Conservation (phyloP, 2,888 invertebrate genomes). For the Aquatica leii region DNA sequence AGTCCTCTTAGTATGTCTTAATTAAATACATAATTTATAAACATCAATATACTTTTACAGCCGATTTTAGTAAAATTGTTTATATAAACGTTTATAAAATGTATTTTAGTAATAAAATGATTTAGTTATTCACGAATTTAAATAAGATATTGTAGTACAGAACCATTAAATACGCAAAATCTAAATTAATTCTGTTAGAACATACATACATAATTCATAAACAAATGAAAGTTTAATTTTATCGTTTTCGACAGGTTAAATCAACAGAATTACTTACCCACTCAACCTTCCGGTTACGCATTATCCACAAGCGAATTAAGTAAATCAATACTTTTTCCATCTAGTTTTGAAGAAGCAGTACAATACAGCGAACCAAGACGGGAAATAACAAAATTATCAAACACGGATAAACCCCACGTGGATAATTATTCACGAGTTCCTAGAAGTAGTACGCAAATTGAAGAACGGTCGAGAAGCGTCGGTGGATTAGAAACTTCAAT, state of each 20-base stretch:
- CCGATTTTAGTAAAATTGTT: no score
- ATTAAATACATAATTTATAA: no score
- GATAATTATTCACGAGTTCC: constrained; percentile 54
- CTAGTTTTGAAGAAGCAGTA: constrained; percentile 59
- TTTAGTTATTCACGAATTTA: no score
- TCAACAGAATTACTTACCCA: constrained; percentile 50
- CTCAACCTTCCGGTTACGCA: constrained; percentile 54
- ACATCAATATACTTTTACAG: no score
- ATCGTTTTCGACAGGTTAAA: constrained; percentile 1
- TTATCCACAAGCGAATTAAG: constrained; percentile 49
- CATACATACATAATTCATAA: no score
- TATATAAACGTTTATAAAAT: no score
- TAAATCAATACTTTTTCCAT: constrained; percentile 60
- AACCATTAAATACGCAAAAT: no score
- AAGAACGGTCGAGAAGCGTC: constrained; percentile 55
- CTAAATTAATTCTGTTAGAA: no score
- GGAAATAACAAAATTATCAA: constrained; percentile 46
- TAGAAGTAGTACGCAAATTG: constrained; percentile 40
- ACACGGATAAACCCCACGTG: constrained; percentile 37
- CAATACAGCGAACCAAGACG: constrained; percentile 58
- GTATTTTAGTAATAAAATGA: no score
- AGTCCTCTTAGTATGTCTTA: no score
- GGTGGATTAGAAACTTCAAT: constrained; percentile 74
- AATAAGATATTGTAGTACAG: no score
- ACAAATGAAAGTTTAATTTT: not conserved